Conservation (phyloP, 2,797 vertebrate genomes). For the Sphenopsis melanotis region DNA sequence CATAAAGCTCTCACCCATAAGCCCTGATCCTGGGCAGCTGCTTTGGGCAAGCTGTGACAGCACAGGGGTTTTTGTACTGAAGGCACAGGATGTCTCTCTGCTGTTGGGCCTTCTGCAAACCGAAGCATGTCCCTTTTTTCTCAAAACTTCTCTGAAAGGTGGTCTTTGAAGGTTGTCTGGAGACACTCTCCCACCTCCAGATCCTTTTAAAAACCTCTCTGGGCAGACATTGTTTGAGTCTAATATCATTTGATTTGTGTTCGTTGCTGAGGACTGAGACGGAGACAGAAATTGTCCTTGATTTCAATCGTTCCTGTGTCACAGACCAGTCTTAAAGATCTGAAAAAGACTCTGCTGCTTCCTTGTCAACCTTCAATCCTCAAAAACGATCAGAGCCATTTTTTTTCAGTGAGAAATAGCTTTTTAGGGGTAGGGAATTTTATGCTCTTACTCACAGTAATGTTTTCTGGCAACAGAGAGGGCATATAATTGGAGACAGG, state of each 20-base stretch:
- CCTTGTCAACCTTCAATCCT: neutral
- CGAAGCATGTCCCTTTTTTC: neutral
- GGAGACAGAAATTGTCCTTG: neutral
- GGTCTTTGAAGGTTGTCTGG: neutral
- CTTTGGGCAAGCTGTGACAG: neutral
- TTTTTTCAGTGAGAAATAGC: neutral
- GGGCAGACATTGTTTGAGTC: neutral
- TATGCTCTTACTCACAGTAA: neutral
- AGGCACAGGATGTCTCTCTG: neutral
- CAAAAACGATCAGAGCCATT: neutral
- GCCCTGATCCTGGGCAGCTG: neutral
- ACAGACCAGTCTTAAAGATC: neutral
- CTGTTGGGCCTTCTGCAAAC: neutral
- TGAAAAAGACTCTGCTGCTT: neutral
- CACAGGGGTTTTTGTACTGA: neutral
- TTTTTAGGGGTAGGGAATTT: neutral
- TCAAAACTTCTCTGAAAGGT: neutral
- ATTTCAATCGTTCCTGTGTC: neutral
- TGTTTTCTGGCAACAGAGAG: neutral
- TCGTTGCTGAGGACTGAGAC: neutral
- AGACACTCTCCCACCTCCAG: neutral
- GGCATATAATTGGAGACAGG: neutral
- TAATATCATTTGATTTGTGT: neutral
- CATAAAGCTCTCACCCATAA: neutral
- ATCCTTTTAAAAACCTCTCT: neutral